Conservation (phyloP, 2,113 vertebrate species). For the Serilophus lunatus region DNA sequence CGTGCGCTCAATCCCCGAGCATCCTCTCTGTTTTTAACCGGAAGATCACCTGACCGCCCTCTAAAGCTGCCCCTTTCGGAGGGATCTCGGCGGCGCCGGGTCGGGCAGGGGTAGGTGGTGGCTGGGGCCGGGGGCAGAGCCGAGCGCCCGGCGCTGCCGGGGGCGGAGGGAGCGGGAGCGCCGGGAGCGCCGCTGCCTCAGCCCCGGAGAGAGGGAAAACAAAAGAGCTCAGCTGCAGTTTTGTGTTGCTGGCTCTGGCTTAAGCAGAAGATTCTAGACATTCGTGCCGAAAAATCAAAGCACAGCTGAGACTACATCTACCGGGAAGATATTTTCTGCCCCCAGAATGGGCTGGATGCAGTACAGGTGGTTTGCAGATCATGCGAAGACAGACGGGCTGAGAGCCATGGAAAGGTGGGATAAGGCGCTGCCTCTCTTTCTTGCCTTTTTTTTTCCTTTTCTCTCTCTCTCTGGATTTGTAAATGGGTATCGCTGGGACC, state of each 20-base stretch:
- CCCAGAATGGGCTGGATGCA: slow-evolving; percentile 72
- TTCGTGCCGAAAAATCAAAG: slow-evolving; percentile 62
- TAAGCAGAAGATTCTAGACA: slow-evolving; percentile 73
- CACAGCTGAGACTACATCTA: slow-evolving; percentile 59
- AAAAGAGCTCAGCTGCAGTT: slow-evolving; percentile 82
- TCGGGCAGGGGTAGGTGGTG: slow-evolving; percentile 29
- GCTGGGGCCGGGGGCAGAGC: slow-evolving; percentile 32
- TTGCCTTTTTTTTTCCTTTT: neutral
- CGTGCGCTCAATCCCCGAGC: slow-evolving; percentile 39
- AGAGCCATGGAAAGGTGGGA: slow-evolving; percentile 77
- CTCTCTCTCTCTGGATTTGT: neutral
- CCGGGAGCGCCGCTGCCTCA: slow-evolving; percentile 69
- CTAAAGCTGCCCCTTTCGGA: neutral
- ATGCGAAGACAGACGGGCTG: slow-evolving; percentile 68
- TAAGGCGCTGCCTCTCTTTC: slow-evolving; percentile 17
- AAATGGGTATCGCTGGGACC: slow-evolving; percentile 19
- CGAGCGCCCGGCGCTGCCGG: slow-evolving; percentile 32
- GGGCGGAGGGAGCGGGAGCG: slow-evolving; percentile 54
- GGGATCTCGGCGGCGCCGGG: slow-evolving; percentile 30
- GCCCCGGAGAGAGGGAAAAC: slow-evolving; percentile 75
- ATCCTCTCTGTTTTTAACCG: neutral
- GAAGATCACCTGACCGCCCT: slow-evolving; percentile 71
- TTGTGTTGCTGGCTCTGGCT: slow-evolving; percentile 63
- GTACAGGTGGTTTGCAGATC: slow-evolving; percentile 76
- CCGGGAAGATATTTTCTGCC: slow-evolving; percentile 38